Evolutionary conservation across 2,888 invertebrate species (phyloP).

Genomic region (Exephanes ischioxanthus): DNA sequence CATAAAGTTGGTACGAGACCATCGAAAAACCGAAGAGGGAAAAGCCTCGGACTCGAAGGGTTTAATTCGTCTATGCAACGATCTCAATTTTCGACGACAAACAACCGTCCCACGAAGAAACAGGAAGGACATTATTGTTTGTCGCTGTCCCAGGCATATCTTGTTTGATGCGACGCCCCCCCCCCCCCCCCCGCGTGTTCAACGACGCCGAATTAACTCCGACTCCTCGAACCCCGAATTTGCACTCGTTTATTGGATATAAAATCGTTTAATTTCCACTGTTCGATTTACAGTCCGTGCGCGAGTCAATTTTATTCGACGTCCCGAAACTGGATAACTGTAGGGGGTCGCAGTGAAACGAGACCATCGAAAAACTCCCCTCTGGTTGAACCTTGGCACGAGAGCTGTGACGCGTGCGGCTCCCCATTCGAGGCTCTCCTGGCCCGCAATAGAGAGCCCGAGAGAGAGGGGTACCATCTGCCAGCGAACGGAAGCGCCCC

Average conservation of each 20-base stretch:
- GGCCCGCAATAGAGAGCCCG: conserved; percentile 27
- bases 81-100: too few relatives aligned
- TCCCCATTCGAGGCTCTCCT: conserved; percentile 56
- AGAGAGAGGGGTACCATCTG: conserved; percentile 65
- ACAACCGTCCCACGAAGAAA: neutral
- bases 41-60: too few relatives aligned
- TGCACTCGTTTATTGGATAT: neutral
- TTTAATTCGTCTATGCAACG: too few relatives aligned
- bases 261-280: neutral
- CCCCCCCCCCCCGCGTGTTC: neutral
- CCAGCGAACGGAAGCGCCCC: conserved; percentile 66
- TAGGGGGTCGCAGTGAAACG: neutral
- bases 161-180: conserved; percentile 73
- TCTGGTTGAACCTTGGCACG: conserved; percentile 33
- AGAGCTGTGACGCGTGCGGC: conserved; percentile 45
- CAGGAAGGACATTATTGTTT: conserved; percentile 54
- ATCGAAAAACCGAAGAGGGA: conserved; percentile 45
- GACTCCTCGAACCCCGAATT: conserved; percentile 3
- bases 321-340: neutral
- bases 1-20: conserved; percentile 7
- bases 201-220: conserved; percentile 20
- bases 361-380: conserved; percentile 61
- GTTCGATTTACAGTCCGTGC: neutral
- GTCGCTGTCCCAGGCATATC: conserved; percentile 83
- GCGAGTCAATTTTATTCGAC: conserved; percentile 17